Evolutionary conservation across 2,888 invertebrate species (phyloP).

Genomic region (Nysson spinosus): DNA sequence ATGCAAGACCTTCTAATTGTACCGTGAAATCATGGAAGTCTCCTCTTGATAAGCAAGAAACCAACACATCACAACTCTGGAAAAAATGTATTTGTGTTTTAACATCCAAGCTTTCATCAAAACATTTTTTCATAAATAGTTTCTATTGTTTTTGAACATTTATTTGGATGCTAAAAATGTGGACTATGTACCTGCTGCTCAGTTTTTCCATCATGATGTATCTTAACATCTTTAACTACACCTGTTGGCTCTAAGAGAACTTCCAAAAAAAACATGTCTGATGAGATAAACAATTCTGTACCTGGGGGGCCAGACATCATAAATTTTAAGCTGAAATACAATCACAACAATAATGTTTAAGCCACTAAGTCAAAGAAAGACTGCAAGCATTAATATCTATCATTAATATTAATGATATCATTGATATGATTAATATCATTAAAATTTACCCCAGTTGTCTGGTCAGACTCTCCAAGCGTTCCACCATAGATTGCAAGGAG

Average conservation of each 20-base stretch:
- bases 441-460: constrained; percentile 89
- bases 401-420: too few relatives aligned
- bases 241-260: constrained; percentile 91
- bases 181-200: constrained; percentile 76
- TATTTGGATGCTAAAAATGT: neutral
- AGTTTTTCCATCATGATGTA: constrained; percentile 93
- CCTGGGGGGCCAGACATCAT: constrained; percentile 90
- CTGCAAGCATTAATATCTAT: neutral
- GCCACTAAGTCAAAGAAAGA: neutral
- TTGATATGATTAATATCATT: too few relatives aligned
- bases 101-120: constrained; percentile 5
- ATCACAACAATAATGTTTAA: constrained; percentile 10
- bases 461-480: constrained; percentile 93
- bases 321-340: constrained; percentile 85
- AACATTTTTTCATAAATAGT: neutral
- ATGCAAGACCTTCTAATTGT: constrained; percentile 93
- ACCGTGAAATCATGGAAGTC: constrained; percentile 95
- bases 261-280: constrained; percentile 97
- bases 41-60: constrained; percentile 88
- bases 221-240: constrained; percentile 91
- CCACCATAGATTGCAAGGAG: constrained; percentile 93
- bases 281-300: constrained; percentile 92
- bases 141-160: neutral
- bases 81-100: constrained; percentile 77
- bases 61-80: constrained; percentile 93